Conservation (phyloP, 2,113 vertebrate genomes). For the human (Homo sapiens) region DNA sequence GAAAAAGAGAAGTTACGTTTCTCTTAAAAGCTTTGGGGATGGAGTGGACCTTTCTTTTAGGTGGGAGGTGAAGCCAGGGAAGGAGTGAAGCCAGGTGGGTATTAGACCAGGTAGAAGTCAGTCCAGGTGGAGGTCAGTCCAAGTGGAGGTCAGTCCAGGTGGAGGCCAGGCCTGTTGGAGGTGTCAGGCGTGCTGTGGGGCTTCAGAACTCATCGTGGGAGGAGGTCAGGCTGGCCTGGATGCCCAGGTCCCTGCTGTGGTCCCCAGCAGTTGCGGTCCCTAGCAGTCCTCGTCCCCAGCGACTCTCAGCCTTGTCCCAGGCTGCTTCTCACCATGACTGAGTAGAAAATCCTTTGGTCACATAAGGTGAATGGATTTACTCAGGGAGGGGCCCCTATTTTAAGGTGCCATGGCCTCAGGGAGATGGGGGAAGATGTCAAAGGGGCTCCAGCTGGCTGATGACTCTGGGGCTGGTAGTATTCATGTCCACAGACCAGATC, state of each 20-base stretch:
- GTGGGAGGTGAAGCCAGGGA: not conserved
- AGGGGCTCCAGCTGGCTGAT: not conserved
- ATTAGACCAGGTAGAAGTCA: not conserved
- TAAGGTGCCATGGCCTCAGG: not conserved
- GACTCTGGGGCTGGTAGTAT: not conserved
- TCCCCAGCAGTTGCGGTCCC: too few species aligned
- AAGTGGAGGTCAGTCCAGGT: not conserved
- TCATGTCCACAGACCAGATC: not conserved
- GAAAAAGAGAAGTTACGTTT: not conserved
- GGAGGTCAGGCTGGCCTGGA: not conserved
- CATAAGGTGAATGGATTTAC: not conserved
- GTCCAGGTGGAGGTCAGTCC: too few species aligned
- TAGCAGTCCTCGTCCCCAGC: not conserved
- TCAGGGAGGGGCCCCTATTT: not conserved
- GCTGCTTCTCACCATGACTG: not conserved
- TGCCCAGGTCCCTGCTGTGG: not conserved
- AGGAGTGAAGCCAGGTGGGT: not conserved
- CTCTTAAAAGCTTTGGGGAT: not conserved
- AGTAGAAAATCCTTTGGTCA: not conserved
- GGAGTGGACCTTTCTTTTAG: not conserved
- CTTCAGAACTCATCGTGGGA: not conserved
- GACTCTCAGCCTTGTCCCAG: not conserved
- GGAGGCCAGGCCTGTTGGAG: not conserved
- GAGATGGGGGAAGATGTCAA: not conserved
- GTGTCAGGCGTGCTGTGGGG: not conserved